phyloP scores from a whole-genome alignment of 64 coral and sea anemone genomes.

The Exaiptasia diaphana region DNA sequence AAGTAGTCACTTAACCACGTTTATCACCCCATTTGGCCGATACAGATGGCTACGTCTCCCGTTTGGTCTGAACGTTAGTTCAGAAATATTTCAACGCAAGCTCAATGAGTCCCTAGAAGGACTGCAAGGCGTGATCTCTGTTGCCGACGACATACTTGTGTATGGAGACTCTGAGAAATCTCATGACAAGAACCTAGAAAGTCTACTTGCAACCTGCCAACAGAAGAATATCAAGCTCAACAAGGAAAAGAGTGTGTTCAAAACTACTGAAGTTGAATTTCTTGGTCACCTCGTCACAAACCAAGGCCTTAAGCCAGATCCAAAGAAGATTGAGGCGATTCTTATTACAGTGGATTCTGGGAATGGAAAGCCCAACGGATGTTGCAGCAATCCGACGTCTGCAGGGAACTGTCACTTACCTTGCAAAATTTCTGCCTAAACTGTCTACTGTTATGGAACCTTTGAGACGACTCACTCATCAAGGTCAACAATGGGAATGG shows the following conservation, averaged over 20 bases:
- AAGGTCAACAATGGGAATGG: background rate
- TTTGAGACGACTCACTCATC: background rate
- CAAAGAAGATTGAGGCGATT: background rate
- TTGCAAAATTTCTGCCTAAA: background rate
- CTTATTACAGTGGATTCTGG: background rate
- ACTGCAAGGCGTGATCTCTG: constrained; percentile 4
- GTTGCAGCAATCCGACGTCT: background rate
- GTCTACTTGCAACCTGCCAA: too few relatives aligned
- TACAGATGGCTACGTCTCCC: constrained; percentile 19
- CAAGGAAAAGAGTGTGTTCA: background rate
- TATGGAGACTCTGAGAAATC: too few relatives aligned
- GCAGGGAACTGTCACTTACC: constrained; percentile 6
- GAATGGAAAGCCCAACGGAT: background rate
- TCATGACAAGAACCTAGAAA: too few relatives aligned
- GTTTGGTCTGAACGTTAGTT: constrained; percentile 12
- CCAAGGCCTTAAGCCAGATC: background rate
- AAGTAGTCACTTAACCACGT: constrained; percentile 16
- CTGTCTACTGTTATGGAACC: background rate
- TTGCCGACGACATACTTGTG: constrained; percentile 30
- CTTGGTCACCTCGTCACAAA: background rate
- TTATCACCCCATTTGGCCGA: background rate
- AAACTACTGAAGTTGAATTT: background rate
- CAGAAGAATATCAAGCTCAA: background rate
- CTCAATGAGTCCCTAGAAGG: constrained; percentile 25
- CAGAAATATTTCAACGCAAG: constrained; percentile 29